Evolutionary conservation across 2,888 invertebrate genomes (phyloP), one percentile per base, ranked within the genome.

Genomic region (Tholera decimalis): DNA sequence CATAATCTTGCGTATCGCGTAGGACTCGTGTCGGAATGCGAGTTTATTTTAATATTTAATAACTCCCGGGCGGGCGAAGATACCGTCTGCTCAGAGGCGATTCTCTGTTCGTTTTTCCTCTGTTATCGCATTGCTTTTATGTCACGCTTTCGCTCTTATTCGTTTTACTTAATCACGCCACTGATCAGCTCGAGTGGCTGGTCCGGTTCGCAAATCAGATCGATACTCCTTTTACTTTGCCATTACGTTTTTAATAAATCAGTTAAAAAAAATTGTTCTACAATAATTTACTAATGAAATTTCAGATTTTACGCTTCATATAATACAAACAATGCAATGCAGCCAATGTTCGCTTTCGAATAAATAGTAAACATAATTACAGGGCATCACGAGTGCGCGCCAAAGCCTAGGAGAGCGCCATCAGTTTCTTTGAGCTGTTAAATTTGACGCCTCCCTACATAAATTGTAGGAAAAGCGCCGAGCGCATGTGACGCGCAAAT

Each of bases 1-100:
- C 83, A 89, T 92, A 93, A 94, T 95, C 94, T 93, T 90, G 90
- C 89, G 91, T 93, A 95, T 95, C 94, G 92, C 92, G 89, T 88
- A 90, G 90, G 90, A 93, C 92, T 93, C 93, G 93, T 92, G 93
- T 91, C 89, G 93, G 94, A 93, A 94, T 94, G 94, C 93, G 89
- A 93, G 94, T 93, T 94, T 94, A 94, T 95, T 95, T 95, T 95
- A 94, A 95, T 95, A 95, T 95, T 95, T 95, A 95, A 95, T 95
- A 95, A 95, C 92, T 93, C 92, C 90, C 90, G 88, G 91, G 91
- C 92, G 90, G 88, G 87, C 88, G 86, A 60, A 91, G 94, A 93
- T 94, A 94, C 88, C 91, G 94, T 93, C 92, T 92, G 87, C 90
- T 92, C 86, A 89, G 85, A 86, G 91, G 92, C 91, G 91, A 90